Evolutionary conservation across 2,113 vertebrate genomes (phyloP).

Genomic region (Melanotaenia duboulayi): DNA sequence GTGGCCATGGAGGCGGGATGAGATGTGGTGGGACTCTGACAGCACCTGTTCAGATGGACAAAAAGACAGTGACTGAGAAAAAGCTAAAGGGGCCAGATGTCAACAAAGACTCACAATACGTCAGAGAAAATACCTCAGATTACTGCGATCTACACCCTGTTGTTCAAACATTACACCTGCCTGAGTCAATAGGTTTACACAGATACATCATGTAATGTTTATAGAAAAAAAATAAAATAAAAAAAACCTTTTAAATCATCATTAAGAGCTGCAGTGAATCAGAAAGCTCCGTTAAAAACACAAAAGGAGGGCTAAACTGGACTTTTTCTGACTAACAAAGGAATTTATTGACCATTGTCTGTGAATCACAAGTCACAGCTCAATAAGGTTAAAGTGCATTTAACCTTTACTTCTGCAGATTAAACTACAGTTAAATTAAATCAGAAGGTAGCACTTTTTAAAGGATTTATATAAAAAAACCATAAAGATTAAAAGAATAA

Average conservation of each 20-base stretch:
- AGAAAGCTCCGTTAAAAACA: no score
- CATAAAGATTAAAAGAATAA: not conserved
- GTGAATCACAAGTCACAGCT: slow-evolving; percentile 12
- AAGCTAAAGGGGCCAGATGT: not conserved
- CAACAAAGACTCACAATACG: slow-evolving; percentile 10
- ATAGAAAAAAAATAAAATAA: no score
- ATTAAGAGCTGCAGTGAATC: no score
- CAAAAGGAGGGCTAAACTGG: not conserved
- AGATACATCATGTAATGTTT: not conserved
- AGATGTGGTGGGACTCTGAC: slow-evolving; percentile 6
- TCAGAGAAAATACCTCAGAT: slow-evolving; percentile 1
- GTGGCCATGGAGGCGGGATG: slow-evolving; percentile 47
- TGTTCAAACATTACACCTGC: slow-evolving; percentile 26
- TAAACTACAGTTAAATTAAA: not conserved
- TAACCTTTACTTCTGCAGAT: not conserved
- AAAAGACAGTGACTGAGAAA: slow-evolving; percentile 29
- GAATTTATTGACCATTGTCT: slow-evolving; percentile 23
- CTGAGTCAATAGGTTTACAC: slow-evolving; percentile 42
- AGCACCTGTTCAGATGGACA: slow-evolving; percentile 42
- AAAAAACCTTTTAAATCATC: no score
- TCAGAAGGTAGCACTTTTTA: not conserved
- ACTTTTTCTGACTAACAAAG: slow-evolving; percentile 10
- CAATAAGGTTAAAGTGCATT: slow-evolving; percentile 21
- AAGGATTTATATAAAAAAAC: not conserved
- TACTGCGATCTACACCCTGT: slow-evolving; percentile 26